These are phyloP conservation scores for Calephelis nemesis DNA, from an alignment of 1,140 invertebrate species.

Conservation along the genomic window DNA sequence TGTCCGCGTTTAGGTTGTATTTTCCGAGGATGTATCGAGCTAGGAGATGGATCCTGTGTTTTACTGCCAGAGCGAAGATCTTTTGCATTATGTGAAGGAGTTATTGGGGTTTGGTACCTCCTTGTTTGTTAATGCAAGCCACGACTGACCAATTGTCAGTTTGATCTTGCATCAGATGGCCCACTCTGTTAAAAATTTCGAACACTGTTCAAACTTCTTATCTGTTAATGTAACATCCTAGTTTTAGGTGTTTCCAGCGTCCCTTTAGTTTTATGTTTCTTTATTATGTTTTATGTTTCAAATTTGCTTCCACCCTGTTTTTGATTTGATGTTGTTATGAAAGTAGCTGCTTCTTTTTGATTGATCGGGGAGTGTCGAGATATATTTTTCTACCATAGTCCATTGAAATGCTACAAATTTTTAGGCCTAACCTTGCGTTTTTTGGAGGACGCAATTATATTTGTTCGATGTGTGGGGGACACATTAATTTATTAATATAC, in stretches of 20 bases:
- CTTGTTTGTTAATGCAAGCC: neutral
- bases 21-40: neutral
- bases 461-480: no score
- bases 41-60: neutral
- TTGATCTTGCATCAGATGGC: neutral
- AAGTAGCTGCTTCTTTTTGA: neutral
- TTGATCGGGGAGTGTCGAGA: neutral
- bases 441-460: no score
- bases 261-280: neutral
- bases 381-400: no score
- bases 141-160: neutral
- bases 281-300: no score
- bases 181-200: no score
- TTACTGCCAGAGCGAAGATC: neutral
- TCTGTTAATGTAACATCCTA: neutral
- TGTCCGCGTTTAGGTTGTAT: conserved; percentile 1
- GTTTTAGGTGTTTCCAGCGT: neutral
- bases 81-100: neutral
- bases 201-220: neutral
- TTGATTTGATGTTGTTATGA: neutral
- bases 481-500: no score
- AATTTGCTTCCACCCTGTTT: neutral
- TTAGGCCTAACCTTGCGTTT: no score
- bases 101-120: neutral
- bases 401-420: no score